phyloP scores from a whole-genome alignment of 2,113 vertebrate species.

The Pica pica region DNA sequence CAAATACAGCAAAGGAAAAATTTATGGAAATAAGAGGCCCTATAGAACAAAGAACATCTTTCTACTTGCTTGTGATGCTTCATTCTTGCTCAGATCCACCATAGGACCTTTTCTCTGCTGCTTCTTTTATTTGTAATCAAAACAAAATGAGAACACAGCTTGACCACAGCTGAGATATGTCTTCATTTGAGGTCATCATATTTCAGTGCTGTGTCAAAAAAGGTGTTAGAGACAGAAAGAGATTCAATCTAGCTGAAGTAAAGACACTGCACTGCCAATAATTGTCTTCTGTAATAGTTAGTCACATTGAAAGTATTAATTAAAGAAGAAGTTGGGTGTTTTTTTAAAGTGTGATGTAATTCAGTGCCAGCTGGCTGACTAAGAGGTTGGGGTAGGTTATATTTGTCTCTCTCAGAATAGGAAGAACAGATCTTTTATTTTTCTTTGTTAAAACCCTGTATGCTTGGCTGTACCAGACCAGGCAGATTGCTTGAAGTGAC shows the following conservation, averaged over 20 bases:
- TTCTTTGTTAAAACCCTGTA: slow-evolving; percentile 3
- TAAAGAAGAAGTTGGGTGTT: neutral
- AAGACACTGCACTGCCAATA: neutral
- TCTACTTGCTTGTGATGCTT: neutral
- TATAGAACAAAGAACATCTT: neutral
- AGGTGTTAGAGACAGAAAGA: neutral
- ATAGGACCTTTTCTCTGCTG: neutral
- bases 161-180: neutral
- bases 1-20: neutral
- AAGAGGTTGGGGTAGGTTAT: neutral
- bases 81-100: neutral
- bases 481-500: slow-evolving; percentile 41
- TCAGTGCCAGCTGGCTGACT: slow-evolving; percentile 7
- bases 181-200: slow-evolving; percentile 18
- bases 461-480: slow-evolving; percentile 23
- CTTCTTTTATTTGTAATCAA: slow-evolving; percentile 2
- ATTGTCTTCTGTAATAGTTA: neutral
- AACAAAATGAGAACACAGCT: neutral
- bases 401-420: neutral
- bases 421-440: slow-evolving; percentile 27
- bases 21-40: neutral
- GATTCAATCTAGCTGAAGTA: neutral
- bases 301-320: slow-evolving; percentile 2
- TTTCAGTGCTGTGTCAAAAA: slow-evolving; percentile 5
- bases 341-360: neutral